phyloP scores from a whole-genome alignment of 2,797 vertebrate species.

The Buceros bicornis region DNA sequence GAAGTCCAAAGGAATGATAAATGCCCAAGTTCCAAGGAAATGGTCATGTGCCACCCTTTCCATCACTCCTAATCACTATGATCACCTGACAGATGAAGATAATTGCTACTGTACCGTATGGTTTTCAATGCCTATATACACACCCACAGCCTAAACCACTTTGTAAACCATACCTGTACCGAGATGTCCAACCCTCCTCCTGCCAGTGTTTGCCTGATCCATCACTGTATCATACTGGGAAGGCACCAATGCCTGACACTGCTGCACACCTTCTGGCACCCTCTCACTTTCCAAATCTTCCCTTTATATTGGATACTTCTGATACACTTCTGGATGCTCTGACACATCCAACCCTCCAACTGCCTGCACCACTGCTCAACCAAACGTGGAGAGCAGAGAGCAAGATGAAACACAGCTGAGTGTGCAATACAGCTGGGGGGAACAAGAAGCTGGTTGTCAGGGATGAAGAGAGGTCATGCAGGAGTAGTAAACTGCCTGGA shows the following conservation, averaged over 20 bases:
- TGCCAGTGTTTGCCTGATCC: neutral
- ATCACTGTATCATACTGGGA: accelerated
- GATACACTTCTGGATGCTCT: neutral
- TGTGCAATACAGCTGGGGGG: accelerated
- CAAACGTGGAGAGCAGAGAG: neutral
- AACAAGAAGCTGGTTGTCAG: neutral
- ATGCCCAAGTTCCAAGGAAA: neutral
- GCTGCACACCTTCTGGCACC: no score
- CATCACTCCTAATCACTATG: neutral
- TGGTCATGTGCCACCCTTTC: neutral
- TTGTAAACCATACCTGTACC: neutral
- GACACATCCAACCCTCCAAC: neutral
- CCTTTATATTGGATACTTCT: neutral
- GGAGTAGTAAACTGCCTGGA: neutral
- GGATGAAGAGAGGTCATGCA: neutral
- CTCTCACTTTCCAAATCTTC: neutral
- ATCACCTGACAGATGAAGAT: neutral
- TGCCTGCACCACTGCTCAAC: neutral
- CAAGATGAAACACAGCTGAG: neutral
- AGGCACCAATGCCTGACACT: neutral
- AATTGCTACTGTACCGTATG: neutral
- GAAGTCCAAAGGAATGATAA: neutral
- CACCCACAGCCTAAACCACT: neutral
- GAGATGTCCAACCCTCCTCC: neutral
- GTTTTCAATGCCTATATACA: accelerated